phyloP scores from a whole-genome alignment of 2,888 invertebrate genomes.

The Cephus runcator region DNA sequence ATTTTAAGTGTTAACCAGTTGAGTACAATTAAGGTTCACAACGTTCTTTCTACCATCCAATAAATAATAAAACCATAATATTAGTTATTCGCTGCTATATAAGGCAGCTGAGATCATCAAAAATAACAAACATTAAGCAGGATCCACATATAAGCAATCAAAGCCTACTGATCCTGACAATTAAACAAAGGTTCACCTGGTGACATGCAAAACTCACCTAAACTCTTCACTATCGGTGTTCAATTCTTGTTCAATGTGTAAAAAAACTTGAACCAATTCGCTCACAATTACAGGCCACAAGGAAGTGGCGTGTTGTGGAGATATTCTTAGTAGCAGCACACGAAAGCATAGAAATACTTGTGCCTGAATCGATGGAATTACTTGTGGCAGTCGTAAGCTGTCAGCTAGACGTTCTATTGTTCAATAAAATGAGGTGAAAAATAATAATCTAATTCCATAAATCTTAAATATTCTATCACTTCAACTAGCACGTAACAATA shows the following conservation, averaged over 20 bases:
- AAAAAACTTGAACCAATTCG: constrained; percentile 88
- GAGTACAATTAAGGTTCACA: neutral
- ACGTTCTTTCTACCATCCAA: neutral
- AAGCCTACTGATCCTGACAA: neutral
- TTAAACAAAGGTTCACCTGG: neutral
- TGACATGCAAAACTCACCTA: constrained; percentile 68
- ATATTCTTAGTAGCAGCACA: constrained; percentile 85
- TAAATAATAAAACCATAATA: neutral
- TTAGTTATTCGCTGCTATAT: neutral
- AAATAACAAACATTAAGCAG: neutral
- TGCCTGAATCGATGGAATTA: constrained; percentile 81
- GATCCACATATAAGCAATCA: neutral
- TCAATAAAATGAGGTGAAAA: neutral
- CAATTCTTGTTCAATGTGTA: constrained; percentile 87
- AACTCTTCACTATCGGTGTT: constrained; percentile 80
- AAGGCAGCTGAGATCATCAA: neutral
- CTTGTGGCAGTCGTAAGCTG: constrained; percentile 79
- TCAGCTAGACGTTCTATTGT: constrained; percentile 83
- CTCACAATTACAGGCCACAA: constrained; percentile 93
- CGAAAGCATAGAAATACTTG: constrained; percentile 91
- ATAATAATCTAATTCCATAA: neutral
- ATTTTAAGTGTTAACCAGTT: neutral
- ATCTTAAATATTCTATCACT: neutral
- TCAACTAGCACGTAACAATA: neutral
- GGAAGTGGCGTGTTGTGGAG: constrained; percentile 84